phyloP scores from a whole-genome alignment of 2,113 vertebrate species.

The Eudyptes chrysolophus region DNA sequence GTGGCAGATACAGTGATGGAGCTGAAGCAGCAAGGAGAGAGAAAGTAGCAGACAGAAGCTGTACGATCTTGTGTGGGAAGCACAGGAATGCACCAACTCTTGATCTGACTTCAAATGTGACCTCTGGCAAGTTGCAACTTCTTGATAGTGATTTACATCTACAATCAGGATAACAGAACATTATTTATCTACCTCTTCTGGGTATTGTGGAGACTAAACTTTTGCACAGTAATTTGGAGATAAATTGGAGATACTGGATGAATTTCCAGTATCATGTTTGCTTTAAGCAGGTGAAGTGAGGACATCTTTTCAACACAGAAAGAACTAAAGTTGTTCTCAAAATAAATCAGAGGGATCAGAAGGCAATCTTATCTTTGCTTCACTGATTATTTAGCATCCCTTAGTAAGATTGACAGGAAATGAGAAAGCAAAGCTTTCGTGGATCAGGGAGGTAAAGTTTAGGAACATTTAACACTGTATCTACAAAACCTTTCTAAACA shows the following conservation, averaged over 20 bases:
- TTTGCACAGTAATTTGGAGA: background rate
- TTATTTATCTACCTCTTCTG: background rate
- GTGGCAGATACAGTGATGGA: background rate
- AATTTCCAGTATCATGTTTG: background rate
- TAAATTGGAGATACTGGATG: background rate
- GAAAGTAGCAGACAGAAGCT: background rate
- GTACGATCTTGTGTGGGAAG: background rate
- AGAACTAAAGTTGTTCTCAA: slow-evolving; percentile 17
- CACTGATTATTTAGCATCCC: slow-evolving; percentile 28
- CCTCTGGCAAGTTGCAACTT: background rate
- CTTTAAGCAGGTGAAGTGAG: slow-evolving; percentile 17
- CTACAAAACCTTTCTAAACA: background rate
- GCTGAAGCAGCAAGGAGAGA: background rate
- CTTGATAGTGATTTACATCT: background rate
- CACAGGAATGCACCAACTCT: background rate
- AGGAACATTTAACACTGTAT: background rate
- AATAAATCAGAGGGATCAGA: slow-evolving; percentile 6
- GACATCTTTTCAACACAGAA: background rate
- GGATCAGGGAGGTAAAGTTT: background rate
- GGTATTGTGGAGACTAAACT: background rate
- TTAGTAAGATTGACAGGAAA: slow-evolving; percentile 3
- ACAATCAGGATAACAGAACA: background rate
- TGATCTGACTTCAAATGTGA: background rate
- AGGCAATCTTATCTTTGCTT: slow-evolving; percentile 11
- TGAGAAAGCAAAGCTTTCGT: background rate